Evolutionary conservation across 2,888 invertebrate genomes (phyloP).

Genomic region (Macaria notata): DNA sequence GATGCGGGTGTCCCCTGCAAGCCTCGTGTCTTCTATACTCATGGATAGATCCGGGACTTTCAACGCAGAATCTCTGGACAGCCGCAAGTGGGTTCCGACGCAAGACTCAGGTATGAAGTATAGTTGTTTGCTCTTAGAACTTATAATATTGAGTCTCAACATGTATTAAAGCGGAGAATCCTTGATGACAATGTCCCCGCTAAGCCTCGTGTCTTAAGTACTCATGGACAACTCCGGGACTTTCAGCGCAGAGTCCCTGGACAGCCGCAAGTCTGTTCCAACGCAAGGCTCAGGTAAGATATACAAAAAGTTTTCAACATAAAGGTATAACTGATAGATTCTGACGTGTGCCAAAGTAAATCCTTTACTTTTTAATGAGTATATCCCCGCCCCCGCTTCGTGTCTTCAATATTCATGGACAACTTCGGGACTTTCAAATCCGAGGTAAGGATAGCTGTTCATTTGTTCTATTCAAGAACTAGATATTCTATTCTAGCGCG

Average conservation of each 20-base stretch:
- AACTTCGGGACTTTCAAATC: constrained; percentile 70
- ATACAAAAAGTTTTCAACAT: too few species aligned
- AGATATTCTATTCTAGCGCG: too few species aligned
- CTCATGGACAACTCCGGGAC: constrained; percentile 75
- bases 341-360: constrained; percentile 39
- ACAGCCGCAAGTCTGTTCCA: constrained; percentile 58
- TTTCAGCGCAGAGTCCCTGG: constrained; percentile 67
- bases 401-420: constrained; percentile 80
- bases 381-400: constrained; percentile 84
- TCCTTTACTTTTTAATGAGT: constrained; percentile 63
- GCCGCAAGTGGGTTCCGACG: constrained; percentile 56
- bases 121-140: too few species aligned
- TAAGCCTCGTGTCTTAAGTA: constrained; percentile 82
- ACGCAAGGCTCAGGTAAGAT: constrained; percentile 34
- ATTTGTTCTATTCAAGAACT: too few species aligned
- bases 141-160: constrained; percentile 49
- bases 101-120: constrained; percentile 26
- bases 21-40: constrained; percentile 80
- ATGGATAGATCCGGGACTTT: constrained; percentile 76
- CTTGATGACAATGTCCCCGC: constrained; percentile 79
- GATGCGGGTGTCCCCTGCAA: constrained; percentile 82
- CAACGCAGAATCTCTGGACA: constrained; percentile 66
- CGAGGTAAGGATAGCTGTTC: constrained; percentile 34
- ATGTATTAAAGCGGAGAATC: constrained; percentile 44
- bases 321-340: constrained; percentile 34